Conservation (phyloP, 2,113 vertebrate genomes). For the Macheiramphus alcinus region DNA sequence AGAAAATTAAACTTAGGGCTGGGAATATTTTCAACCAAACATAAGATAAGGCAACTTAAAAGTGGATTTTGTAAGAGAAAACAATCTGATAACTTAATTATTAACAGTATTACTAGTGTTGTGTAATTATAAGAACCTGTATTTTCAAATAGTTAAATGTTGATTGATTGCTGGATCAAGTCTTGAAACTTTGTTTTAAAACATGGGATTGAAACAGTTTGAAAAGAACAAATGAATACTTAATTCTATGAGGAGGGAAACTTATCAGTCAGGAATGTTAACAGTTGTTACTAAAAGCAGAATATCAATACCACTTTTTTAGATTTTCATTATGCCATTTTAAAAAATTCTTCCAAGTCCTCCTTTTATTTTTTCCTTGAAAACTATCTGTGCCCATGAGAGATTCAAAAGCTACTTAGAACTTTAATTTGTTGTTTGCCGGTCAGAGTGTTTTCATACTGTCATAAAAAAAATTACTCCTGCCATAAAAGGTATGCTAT, state of each 20-base stretch:
- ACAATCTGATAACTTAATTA: not conserved
- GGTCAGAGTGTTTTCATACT: not conserved
- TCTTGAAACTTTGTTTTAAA: not conserved
- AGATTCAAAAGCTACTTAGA: not conserved
- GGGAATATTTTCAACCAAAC: not conserved
- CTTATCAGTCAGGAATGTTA: not conserved
- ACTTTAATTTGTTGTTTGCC: not conserved
- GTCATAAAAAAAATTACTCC: not conserved
- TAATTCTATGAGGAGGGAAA: not conserved
- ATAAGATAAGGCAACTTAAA: not conserved
- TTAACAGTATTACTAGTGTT: not conserved
- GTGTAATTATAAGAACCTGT: not conserved
- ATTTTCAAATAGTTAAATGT: not conserved
- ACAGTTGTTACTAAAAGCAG: not conserved
- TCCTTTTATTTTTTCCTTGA: not conserved
- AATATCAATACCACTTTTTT: not conserved
- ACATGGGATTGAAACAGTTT: not conserved
- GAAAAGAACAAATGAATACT: not conserved
- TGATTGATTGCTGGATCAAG: not conserved
- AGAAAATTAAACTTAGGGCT: not conserved
- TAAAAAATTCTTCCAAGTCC: not conserved
- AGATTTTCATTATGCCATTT: not conserved
- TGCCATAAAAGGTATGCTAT: not conserved
- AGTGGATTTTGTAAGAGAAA: not conserved
- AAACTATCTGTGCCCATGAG: not conserved